Evolutionary conservation across 2,113 vertebrate species (phyloP), one percentile per base, ranked within the genome.

Genomic region (Rhinogobius similis): DNA sequence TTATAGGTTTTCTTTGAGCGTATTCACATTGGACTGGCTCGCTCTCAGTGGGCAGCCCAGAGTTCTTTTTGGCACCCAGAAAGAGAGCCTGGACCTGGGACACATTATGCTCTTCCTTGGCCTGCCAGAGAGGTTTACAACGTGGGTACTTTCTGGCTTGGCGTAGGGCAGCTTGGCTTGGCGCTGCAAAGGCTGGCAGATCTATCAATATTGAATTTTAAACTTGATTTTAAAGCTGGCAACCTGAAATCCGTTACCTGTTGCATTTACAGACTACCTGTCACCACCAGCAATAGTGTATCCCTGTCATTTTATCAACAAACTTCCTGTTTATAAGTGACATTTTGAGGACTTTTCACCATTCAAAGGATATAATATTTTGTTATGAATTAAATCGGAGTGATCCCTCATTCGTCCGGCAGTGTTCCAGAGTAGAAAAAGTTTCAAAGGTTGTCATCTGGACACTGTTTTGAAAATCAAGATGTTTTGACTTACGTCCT

Each of bases 31-130:
- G 77, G 76, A 79, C 85, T 90, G 86, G 86, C 90, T 82, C 86
- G 20, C 64, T 66, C 62, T 86, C 83, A 87, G 85, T 86, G 81
- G 86, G 89, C 87, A 86, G 79, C 84, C 82, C 5, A 27, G 78
- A 88, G 86, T 87, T 90, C 85, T 90, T 88, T 83, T 86, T 90
- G 89, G 90, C 87, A 89, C 81, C 86, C 75, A 83, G 77, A 83
- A 55, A 58, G 75, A 81, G 75, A 82, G 67, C 69, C 83, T 90
- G 89, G 86, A 88, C 73, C 80, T 88, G 82, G 83, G 82, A 82
- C 77, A 59, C 77, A 78, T 85, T 85, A 77, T 76, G 56, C 80
- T 78, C 75, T 77, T 70, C 86, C 69, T 62, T 65, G 77, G 82
- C 53, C 44, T 86, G 85, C 83, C 86, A 79, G 85, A 70, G 76